Evolutionary conservation across 2,888 invertebrate species (phyloP).

Genomic region (Tenthredo livida): DNA sequence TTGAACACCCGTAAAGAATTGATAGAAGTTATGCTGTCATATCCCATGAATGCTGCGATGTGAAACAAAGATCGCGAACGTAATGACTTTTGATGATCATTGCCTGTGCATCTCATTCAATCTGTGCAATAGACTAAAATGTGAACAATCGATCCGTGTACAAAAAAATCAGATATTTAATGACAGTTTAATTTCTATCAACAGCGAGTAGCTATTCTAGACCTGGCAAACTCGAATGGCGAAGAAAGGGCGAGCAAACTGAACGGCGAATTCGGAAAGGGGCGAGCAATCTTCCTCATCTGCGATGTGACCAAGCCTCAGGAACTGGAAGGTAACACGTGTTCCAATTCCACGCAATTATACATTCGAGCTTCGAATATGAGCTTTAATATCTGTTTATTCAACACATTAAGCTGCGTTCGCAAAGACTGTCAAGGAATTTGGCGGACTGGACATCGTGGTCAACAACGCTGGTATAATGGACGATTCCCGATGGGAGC

Average conservation of each 20-base stretch:
- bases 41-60: too few relatives aligned
- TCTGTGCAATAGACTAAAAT: not conserved
- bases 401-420: constrained; percentile 73
- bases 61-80: too few relatives aligned
- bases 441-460: constrained; percentile 80
- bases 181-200: not conserved
- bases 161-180: too few relatives aligned
- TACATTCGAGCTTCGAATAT: too few relatives aligned
- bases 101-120: not conserved
- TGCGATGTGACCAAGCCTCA: constrained; percentile 71
- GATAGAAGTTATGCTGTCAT: too few relatives aligned
- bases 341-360: too few relatives aligned
- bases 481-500: constrained; percentile 69
- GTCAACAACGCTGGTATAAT: constrained; percentile 76
- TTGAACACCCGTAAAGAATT: too few relatives aligned
- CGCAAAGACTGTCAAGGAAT: constrained; percentile 76
- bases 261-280: constrained; percentile 71
- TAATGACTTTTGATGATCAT: too few relatives aligned
- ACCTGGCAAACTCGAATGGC: constrained; percentile 69
- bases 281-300: constrained; percentile 67
- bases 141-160: not conserved
- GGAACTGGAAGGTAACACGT: constrained; percentile 69
- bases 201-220: constrained; percentile 62
- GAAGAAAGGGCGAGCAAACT: constrained; percentile 64
- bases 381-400: not conserved